Percentiles rank a stretch among this genome's conserved stretches.
phyloP scores from a whole-genome alignment of 2,797 vertebrate genomes.

The Orestias chungarensis region DNA sequence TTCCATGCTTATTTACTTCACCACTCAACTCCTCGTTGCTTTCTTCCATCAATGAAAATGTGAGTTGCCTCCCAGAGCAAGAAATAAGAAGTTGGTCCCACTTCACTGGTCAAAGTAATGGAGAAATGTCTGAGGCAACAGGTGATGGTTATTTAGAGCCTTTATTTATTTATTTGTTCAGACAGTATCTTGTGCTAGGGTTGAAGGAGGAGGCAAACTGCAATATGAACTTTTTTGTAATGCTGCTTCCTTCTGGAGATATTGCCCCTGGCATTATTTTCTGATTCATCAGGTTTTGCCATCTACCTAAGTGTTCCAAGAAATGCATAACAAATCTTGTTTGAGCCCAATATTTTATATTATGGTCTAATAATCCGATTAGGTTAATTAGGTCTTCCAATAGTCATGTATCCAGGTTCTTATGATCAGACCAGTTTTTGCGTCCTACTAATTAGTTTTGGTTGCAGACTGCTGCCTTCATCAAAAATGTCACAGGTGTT shows the following conservation, averaged over 20 bases:
- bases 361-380: neutral
- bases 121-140: conserved; percentile 75
- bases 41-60: conserved; percentile 63
- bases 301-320: conserved; percentile 26
- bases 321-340: conserved; percentile 28
- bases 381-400: too few species aligned
- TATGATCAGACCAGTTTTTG: too few species aligned
- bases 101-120: conserved; percentile 76
- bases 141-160: conserved; percentile 65
- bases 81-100: conserved; percentile 75
- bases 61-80: conserved; percentile 72
- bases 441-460: too few species aligned
- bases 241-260: conserved; percentile 55
- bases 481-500: too few species aligned
- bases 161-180: conserved; percentile 76
- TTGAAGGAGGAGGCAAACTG: conserved; percentile 42
- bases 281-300: conserved; percentile 44
- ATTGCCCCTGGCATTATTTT: conserved; percentile 54
- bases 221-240: conserved; percentile 71
- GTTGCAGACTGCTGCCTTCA: too few species aligned
- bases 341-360: neutral
- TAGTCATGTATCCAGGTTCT: too few species aligned
- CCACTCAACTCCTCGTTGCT: conserved; percentile 14
- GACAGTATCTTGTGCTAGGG: conserved; percentile 59
- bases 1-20: conserved; percentile 5